Conservation (phyloP, 2,888 invertebrate species). For the Entomobrya multifasciata region DNA sequence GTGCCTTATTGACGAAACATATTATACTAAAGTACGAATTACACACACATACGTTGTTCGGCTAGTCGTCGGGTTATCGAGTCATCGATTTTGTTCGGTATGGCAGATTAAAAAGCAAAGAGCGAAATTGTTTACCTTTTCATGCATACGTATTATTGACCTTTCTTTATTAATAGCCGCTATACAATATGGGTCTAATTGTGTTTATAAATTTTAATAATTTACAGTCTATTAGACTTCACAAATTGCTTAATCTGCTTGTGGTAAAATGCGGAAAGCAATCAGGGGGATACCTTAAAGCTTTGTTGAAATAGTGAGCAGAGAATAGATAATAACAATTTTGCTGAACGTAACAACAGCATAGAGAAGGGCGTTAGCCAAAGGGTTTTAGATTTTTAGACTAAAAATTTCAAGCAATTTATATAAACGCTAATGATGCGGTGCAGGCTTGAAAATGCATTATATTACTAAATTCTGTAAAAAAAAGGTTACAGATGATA, state of each 20-base stretch:
- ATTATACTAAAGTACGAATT: no score
- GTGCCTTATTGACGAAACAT: no score
- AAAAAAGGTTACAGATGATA: no score
- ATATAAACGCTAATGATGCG: neutral
- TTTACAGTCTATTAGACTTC: constrained; percentile 42
- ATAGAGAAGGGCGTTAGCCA: constrained; percentile 29
- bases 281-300: neutral
- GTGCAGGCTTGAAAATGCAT: neutral
- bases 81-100: no score
- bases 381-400: no score
- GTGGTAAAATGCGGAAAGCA: neutral
- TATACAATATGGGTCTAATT: constrained; percentile 54
- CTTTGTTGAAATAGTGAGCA: no score
- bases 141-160: constrained; percentile 1
- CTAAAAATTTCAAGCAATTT: no score
- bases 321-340: no score
- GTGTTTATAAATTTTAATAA: constrained; percentile 35
- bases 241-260: constrained; percentile 44
- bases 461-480: no score
- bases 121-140: neutral
- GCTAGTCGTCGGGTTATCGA: no score
- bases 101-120: no score
- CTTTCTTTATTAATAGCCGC: constrained; percentile 21
- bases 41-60: no score
- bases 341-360: neutral